Evolutionary conservation across 2,888 invertebrate genomes (phyloP), one percentile per base, ranked within the genome.

Genomic region (Macrosoma leucophasiata): DNA sequence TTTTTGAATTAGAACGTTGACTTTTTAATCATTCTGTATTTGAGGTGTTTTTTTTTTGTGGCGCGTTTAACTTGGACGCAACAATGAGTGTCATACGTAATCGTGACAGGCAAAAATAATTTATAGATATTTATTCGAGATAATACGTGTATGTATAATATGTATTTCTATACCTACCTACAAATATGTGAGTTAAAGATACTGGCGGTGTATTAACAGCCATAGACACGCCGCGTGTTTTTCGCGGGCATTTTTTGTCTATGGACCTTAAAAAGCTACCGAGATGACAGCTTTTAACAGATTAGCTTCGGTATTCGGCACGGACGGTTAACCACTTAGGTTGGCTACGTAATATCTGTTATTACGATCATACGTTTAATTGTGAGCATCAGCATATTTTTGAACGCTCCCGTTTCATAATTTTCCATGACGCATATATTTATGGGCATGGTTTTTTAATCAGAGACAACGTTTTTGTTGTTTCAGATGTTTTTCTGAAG

Each of bases 1-100:
- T 76, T 76, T 77, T 79, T 72, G 65, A 79, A 78, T 79, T 79
- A 67, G 81, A 77, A 75, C 81, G 70, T 77, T 67, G 70, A 70
- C 74, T 77, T 74, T 74, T 70, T 62, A 60, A 57, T 68, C 59
- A 41, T 41, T 50, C 40, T 46, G 18, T n/a, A n/a, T n/a, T n/a
- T n/a, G n/a, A n/a, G n/a, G n/a, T n/a, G 28, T 28, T 33, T 33
- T 33, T 32, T 20, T 21, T n/a, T n/a, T n/a, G n/a, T n/a, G n/a
- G n/a, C n/a, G n/a, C n/a, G n/a, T n/a, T n/a, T n/a, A n/a, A n/a
- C n/a, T n/a, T n/a, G n/a, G n/a, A n/a, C n/a, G n/a, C n/a, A n/a
- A n/a, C n/a, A n/a, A n/a, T n/a, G n/a, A n/a, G n/a, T n/a, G n/a
- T n/a, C n/a, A n/a, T n/a, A n/a, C n/a, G n/a, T n/a, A n/a, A n/a